Evolutionary conservation across 2,113 vertebrate genomes (phyloP).

Genomic region (Aythya baeri): DNA sequence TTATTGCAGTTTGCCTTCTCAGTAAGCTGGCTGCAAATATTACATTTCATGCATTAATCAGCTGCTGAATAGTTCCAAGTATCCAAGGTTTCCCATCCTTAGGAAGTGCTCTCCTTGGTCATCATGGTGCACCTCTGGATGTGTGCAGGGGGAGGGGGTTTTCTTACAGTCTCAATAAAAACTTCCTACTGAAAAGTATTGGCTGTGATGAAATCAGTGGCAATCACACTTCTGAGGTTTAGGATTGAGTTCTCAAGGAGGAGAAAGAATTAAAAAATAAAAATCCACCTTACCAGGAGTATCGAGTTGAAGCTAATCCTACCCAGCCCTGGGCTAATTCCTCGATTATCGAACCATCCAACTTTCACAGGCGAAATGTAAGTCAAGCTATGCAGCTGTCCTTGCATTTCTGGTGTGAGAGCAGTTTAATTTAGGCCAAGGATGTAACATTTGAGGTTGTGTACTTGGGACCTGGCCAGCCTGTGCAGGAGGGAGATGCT

Average conservation of each 20-base stretch:
- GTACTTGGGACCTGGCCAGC: not conserved
- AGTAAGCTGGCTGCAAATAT: not conserved
- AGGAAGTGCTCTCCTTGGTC: not conserved
- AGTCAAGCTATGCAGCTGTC: slow-evolving; percentile 24
- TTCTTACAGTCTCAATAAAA: not conserved
- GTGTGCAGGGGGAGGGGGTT: not conserved
- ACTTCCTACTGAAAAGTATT: not conserved
- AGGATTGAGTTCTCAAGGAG: not conserved
- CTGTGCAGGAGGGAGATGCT: not conserved
- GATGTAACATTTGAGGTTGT: not conserved
- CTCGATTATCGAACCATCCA: not conserved
- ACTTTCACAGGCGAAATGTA: not conserved
- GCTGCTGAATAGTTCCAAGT: not conserved
- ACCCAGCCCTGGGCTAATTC: slow-evolving; percentile 7
- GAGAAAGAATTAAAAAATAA: not conserved
- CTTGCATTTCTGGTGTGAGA: not conserved
- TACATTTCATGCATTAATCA: not conserved
- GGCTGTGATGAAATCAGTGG: not conserved
- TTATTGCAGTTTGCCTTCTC: not conserved
- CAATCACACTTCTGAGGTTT: not conserved
- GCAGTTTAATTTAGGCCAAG: slow-evolving; percentile 18
- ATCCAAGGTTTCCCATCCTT: not conserved
- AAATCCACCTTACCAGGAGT: not conserved
- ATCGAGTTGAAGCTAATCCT: not conserved
- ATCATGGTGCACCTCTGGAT: not conserved